Base-by-base conservation (phyloP, 2,797 vertebrate genomes). In the Hydrophis major region DNA sequence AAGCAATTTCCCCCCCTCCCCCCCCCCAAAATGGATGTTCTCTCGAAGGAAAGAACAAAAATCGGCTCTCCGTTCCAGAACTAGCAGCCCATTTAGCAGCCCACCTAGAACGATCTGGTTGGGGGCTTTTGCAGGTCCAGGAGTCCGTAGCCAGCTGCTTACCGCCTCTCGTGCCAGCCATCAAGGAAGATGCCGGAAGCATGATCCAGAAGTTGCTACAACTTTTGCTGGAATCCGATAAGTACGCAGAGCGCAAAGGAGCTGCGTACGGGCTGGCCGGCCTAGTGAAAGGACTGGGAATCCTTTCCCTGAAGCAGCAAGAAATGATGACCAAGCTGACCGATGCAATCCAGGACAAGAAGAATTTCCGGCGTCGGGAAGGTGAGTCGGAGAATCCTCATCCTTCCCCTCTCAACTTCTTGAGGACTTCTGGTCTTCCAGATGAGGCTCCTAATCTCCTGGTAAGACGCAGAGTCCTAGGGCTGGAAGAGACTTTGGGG, bases 261-360 rank as follows among this genome's bases (percentile, higher is more conserved):
- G 99, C 99, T 0, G 99, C 99, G 0, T 99, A 99, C 0, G 99
- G 99, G 0, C 97, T 99, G 96, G 99, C 99, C 0, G 99, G 99
- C 2, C 97, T 99, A 95, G 99, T 99, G 92, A 99, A 99, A 93
- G 99, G 99, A 56, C 98, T 99, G 4, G 99, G 99, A 53, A 99
- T 99, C 96, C 98, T 99, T 74, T 99, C 99, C 0, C 98, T 99
- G 61, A 99, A 99, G 95, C 99, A 99, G 97, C 99, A 99, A 97
- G 99, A 99, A 74, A 99, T 99, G 97, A 99, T 99, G 99, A 97
- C 98, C 90, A 99, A 99, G 0, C 97, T 99, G 93, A 99, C 99
- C 0, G 99, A 99, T 8, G 99, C 99, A 95, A 99, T 99, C 95
- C 99, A 99, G 96, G 99, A 99, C 97, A 99, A 99, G 98, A 99